A percentile compares a stretch with the other conserved stretches of the same genome.
Conservation (phyloP, 2,888 invertebrate genomes). For the Bugula neritina region DNA sequence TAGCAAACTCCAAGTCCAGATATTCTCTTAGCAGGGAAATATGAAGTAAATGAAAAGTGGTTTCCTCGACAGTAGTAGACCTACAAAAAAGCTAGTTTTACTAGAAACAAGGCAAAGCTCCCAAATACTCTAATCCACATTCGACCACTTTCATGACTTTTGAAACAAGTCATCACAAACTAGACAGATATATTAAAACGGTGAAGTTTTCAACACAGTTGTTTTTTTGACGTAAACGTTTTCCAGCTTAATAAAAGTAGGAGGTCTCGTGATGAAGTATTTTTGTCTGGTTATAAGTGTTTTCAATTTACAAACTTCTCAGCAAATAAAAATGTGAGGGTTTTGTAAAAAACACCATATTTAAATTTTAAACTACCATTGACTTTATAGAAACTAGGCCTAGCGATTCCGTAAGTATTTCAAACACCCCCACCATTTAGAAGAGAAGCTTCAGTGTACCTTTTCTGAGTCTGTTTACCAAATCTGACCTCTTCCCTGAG, state of each 20-base stretch:
- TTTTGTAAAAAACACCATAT: too few species aligned
- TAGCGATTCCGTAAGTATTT: too few species aligned
- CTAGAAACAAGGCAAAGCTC: not conserved
- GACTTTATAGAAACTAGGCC: too few species aligned
- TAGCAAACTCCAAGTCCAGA: constrained; percentile 78
- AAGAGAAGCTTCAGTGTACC: constrained; percentile 29
- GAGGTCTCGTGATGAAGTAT: not conserved
- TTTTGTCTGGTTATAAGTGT: too few species aligned
- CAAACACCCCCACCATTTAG: too few species aligned
- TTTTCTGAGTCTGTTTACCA: constrained; percentile 47
- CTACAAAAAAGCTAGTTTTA: constrained; percentile 34
- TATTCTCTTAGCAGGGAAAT: constrained; percentile 86
- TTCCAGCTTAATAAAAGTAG: not conserved
- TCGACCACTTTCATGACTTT: too few species aligned
- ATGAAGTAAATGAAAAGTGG: constrained; percentile 85
- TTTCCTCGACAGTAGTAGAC: constrained; percentile 73
- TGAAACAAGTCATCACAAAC: too few species aligned
- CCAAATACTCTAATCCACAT: too few species aligned
- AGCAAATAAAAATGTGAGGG: too few species aligned
- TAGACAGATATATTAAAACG: not conserved
- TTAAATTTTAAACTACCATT: too few species aligned
- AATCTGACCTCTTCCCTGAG: constrained; percentile 78
- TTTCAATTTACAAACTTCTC: too few species aligned
- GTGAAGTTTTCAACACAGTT: not conserved
- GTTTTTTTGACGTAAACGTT: not conserved